phyloP scores from a whole-genome alignment of 2,888 invertebrate genomes.

The Zaprionus lineosus region DNA sequence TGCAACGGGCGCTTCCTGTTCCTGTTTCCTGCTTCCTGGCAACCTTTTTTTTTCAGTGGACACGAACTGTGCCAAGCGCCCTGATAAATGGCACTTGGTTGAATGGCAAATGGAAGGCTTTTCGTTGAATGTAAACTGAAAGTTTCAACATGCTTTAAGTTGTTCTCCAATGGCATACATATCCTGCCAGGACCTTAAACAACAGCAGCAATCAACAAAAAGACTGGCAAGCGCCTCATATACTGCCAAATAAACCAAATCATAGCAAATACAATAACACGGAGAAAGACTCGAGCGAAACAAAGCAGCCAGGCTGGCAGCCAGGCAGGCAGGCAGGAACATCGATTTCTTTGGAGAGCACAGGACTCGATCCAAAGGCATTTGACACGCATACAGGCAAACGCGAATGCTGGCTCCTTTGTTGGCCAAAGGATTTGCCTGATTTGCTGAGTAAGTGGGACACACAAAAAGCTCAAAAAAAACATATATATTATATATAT shows the following conservation, averaged over 20 bases:
- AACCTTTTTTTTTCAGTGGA: constrained; percentile 36
- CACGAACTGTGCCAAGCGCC: constrained; percentile 10
- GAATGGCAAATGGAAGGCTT: constrained; percentile 20
- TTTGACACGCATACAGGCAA: constrained; percentile 47
- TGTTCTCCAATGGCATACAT: constrained; percentile 9
- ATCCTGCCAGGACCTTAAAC: constrained; percentile 20
- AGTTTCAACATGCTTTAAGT: constrained; percentile 27
- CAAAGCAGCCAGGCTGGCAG: constrained; percentile 23
- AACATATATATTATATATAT: constrained; percentile 2
- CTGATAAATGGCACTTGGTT: constrained; percentile 30
- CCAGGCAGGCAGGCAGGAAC: constrained; percentile 17
- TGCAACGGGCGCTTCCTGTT: constrained; percentile 36
- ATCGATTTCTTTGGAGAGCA: constrained; percentile 34
- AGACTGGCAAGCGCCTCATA: constrained; percentile 10
- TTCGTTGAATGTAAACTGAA: constrained; percentile 11
- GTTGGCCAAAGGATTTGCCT: constrained; percentile 55
- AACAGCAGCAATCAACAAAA: constrained; percentile 7
- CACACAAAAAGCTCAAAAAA: constrained; percentile 5
- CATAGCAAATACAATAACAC: constrained; percentile 1
- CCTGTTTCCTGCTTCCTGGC: constrained; percentile 30
- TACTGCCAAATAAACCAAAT: constrained; percentile 44
- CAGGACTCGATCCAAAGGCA: constrained; percentile 25
- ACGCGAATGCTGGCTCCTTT: constrained; percentile 34
- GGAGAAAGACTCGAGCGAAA: no score
- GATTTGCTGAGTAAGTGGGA: constrained; percentile 11